Base-by-base conservation (phyloP, 2,113 vertebrate genomes). In the Phycodurus eques region DNA sequence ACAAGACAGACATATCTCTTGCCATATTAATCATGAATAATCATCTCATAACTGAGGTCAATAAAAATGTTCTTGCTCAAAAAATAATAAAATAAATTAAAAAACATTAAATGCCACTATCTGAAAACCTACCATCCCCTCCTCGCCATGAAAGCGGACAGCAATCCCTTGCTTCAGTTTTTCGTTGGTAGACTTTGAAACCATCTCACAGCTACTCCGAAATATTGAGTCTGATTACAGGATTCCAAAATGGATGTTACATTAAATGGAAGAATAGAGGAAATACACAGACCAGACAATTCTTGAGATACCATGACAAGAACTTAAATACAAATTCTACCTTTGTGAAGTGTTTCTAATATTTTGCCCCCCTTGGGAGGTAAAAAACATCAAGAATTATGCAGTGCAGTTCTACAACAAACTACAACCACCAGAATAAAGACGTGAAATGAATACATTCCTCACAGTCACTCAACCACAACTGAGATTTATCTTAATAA, bases 141-240 rank as follows among this genome's bases (percentile, higher is more conserved):
- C 98, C 86, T 99, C 98, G 69, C 98, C 98, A 69, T 98, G 96
- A 89, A 99, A 99, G 31, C 97, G 96, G 17, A 99, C 97, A 69
- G 97, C 96, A 72, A 99, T 98, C 39, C 98, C 96, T 84, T 99
- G 96, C 80, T 99, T 99, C 51, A 99, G 92, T 77, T 99, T 99
- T 77, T 96, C 96, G 80, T 96, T 96, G 80, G 94, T 97, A 82
- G 96, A 96, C 91, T 97, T 98, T 77, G 95, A 97, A 11, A 99
- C 97, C 89, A 99, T 96, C 92, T 98, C 96, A 91, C 98, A 99
- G 93, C 98, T 99, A 86, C 98, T 99, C 90, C 95, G 95, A 91
- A 99, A 99, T 93, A 99, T 95, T 80, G 97, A 96, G 82, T 99
- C 98, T 99, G 79, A 53, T 2, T 12, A 15, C 33, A 56, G 17